Percentiles rank a stretch among this genome's conserved stretches.
Evolutionary conservation across 2,888 invertebrate genomes (phyloP).

Genomic region (Drosophila quinaria): DNA sequence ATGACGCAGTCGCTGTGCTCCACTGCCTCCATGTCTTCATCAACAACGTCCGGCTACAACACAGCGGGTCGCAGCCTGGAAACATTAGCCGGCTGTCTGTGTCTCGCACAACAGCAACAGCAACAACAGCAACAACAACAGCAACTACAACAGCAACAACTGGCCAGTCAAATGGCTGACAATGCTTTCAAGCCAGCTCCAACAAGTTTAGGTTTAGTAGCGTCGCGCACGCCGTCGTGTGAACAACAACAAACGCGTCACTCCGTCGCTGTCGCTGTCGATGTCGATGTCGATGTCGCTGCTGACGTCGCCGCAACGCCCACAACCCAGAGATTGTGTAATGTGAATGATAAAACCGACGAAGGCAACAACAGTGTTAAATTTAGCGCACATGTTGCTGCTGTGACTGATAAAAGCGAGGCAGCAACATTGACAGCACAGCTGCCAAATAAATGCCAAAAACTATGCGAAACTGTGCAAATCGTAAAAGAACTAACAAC

Average conservation of each 20-base stretch:
- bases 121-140: slow-evolving; percentile 48
- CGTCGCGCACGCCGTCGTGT: slow-evolving; percentile 80
- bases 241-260: slow-evolving; percentile 71
- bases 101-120: slow-evolving; percentile 58
- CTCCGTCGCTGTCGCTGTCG: slow-evolving; percentile 43
- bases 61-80: slow-evolving; percentile 80
- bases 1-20: slow-evolving; percentile 83
- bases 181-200: slow-evolving; percentile 67
- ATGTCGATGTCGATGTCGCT: slow-evolving; percentile 26
- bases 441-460: slow-evolving; percentile 74
- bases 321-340: slow-evolving; percentile 75
- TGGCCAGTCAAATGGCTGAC: slow-evolving; percentile 64
- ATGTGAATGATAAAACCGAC: slow-evolving; percentile 69
- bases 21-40: slow-evolving; percentile 69
- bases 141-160: slow-evolving; percentile 48
- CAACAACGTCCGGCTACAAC: slow-evolving; percentile 80
- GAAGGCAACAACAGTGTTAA: slow-evolving; percentile 43
- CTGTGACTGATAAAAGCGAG: slow-evolving; percentile 47
- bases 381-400: slow-evolving; percentile 57
- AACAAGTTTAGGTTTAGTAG: slow-evolving; percentile 82
- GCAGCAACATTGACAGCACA: slow-evolving; percentile 40
- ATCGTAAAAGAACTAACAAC: slow-evolving; percentile 39
- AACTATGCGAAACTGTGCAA: slow-evolving; percentile 75
- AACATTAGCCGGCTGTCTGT: slow-evolving; percentile 73
- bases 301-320: slow-evolving; percentile 66